Base-by-base conservation (phyloP, 2,888 invertebrate species). In the Diarsia dahlii region DNA sequence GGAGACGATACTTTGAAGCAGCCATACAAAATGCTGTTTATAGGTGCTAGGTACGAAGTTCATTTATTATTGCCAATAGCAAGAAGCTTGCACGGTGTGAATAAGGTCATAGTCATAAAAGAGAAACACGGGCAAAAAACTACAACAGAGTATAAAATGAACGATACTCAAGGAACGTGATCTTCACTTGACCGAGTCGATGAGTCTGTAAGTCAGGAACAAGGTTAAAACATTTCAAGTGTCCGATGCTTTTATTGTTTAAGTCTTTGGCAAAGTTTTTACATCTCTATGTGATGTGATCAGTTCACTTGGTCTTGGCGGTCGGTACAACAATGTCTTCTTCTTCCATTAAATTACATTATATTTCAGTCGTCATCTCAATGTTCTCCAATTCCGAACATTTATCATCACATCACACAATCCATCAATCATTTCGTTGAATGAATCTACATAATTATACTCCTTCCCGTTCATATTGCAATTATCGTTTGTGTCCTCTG, bases 171-270 rank as follows among this genome's bases (percentile, higher is more conserved):
- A 3, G 13, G 50, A 13, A n/a, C 15, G 12, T 63, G 63, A 56
- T 56, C 23, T 63, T 50, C 28, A 48, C 18, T 54, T 76, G 77
- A 76, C 46, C 62, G 62, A 54, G 28, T 46, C 28, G n/a, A 20
- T 45, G 48, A 15, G 76, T 58, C 45, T 65, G 23, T 58, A 52
- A 58, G 65, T 60, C 65, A 60, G n/a, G n/a, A 34, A 13, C 45
- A 74, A 65, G 28, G 58, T 65, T 56, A n/a, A 46, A 56, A n/a
- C 6, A 45, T 28, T 67, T 54, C 18, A 45, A 52, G 18, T 15
- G 1, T 28, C 28, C n/a, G 5, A n/a, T 20, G 54, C 23, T 58
- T 34, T 9, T 48, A 56, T 34, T 48, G n/a, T n/a, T 45, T 15
- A 10, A 20, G 28, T 10, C 28, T 18, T 45, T 62, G n/a, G 8